Base-by-base conservation (phyloP, 2,797 vertebrate genomes). In the Ceyx erithaca region DNA sequence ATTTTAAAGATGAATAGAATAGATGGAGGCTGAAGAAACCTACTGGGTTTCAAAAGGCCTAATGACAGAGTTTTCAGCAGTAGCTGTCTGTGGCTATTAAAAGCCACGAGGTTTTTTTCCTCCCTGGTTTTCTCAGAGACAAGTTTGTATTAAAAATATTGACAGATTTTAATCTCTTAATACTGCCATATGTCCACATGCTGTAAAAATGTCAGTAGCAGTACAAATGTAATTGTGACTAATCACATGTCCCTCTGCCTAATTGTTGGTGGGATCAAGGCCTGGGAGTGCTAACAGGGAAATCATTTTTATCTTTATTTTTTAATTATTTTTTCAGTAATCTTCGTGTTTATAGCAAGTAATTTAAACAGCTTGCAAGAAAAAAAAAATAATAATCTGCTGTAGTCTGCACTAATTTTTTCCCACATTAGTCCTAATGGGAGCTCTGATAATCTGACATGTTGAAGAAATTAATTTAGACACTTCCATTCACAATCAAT, bases 151-250 rank as follows among this genome's bases (percentile, higher is more conserved):
- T 68, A 70, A 80, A 89, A 93, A 80, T 82, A 87, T 49, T 89
- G 69, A 68, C 68, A 77, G 80, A 77, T 94, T 64, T 80, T 87
- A 30, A 55, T 92, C 58, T 80, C 64, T 52, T 63, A 54, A 67
- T 91, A 54, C 61, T 89, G 46, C 77, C 93, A 70, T 92, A 93
- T 94, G 91, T 61, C 87, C 80, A 55, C 20, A 25, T 49, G 7
- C 22, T 59, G 18, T 12, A 61, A 80, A 85, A 80, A 49, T 48
- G 12, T 49, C 43, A 35, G 14, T 20, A 15, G 69, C 66, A 49
- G 20, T 19, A 54, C 35, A 51, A 45, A 64, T 83, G 80, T 46
- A 9, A 67, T 75, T 80, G n/a, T 57, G 41, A 80, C 52, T 93
- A 71, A 80, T 83, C 48, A 12, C 68, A 14, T 5, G 6, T 71